A percentile compares a stretch with the other conserved stretches of the same genome.
Conservation (phyloP, 2,113 vertebrate species). For the Scomber colias region DNA sequence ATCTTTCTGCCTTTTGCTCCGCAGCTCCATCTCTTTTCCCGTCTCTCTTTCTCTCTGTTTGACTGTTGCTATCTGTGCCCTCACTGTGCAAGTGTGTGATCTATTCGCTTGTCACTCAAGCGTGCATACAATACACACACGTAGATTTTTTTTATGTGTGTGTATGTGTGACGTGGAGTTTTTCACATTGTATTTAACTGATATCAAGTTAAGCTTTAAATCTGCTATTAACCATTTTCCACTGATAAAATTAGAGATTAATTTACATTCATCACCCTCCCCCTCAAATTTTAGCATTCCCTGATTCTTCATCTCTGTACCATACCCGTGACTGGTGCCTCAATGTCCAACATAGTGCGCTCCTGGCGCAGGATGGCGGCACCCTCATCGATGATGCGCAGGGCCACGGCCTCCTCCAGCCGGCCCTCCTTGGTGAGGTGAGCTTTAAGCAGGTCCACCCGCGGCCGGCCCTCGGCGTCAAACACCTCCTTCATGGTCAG, state of each 20-base stretch:
- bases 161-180: not conserved
- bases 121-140: constrained; percentile 12
- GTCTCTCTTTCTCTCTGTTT: not conserved
- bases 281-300: not conserved
- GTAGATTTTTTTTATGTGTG: not conserved
- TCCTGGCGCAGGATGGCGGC: constrained; percentile 88
- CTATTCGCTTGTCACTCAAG: constrained; percentile 15
- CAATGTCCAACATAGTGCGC: constrained; percentile 89
- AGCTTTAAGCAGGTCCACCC: constrained; percentile 89
- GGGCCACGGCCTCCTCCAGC: constrained; percentile 87
- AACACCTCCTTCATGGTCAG: constrained; percentile 90
- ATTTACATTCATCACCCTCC: not conserved
- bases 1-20: constrained; percentile 41
- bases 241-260: not conserved
- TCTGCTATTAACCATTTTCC: no score
- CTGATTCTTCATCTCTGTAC: not conserved
- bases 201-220: not conserved
- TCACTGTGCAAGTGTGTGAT: constrained; percentile 24
- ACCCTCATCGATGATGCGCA: constrained; percentile 88
- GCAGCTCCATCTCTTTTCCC: not conserved
- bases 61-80: constrained; percentile 6
- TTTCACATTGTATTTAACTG: not conserved
- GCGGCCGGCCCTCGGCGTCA: constrained; percentile 86
- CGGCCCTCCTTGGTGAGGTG: constrained; percentile 89
- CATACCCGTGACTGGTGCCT: constrained; percentile 88